These are phyloP conservation scores for Casuarius casuarius DNA, from an alignment of 2,113 vertebrate species.

Conservation along the genomic window DNA sequence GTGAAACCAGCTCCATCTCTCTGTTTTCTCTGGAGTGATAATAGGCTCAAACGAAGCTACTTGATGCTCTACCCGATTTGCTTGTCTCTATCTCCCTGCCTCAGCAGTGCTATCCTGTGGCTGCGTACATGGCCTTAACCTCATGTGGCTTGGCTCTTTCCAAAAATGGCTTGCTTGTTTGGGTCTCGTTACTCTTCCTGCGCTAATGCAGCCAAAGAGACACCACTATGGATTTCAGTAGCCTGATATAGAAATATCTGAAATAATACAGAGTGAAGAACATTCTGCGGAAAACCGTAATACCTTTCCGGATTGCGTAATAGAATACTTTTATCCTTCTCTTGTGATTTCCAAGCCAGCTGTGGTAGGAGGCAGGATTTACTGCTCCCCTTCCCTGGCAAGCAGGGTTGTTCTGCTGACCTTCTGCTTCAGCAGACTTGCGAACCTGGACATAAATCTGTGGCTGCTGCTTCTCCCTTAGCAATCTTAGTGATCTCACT, in stretches of 20 bases:
- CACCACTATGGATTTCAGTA: not conserved
- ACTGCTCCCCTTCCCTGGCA: not conserved
- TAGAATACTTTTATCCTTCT: not conserved
- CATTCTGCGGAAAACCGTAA: not conserved
- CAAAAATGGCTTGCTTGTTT: not conserved
- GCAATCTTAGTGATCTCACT: constrained; percentile 5
- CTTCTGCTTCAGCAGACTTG: constrained; percentile 22
- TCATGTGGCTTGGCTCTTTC: not conserved
- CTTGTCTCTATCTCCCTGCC: not conserved
- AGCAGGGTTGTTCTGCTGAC: constrained; percentile 32
- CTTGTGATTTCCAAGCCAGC: not conserved
- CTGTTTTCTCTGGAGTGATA: not conserved
- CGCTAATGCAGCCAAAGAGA: not conserved
- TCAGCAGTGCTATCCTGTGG: not conserved
- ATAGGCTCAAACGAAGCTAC: not conserved
- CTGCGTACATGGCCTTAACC: not conserved
- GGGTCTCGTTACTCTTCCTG: not conserved
- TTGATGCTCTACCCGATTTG: not conserved
- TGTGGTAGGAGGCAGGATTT: constrained; percentile 37
- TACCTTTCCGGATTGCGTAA: not conserved
- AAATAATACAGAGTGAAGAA: not conserved
- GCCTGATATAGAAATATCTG: not conserved
- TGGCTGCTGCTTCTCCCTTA: not conserved
- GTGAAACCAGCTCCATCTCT: not conserved
- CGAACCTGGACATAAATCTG: constrained; percentile 26